Evolutionary conservation across 2,888 invertebrate species (phyloP).

Genomic region (Stramonita haemastoma): DNA sequence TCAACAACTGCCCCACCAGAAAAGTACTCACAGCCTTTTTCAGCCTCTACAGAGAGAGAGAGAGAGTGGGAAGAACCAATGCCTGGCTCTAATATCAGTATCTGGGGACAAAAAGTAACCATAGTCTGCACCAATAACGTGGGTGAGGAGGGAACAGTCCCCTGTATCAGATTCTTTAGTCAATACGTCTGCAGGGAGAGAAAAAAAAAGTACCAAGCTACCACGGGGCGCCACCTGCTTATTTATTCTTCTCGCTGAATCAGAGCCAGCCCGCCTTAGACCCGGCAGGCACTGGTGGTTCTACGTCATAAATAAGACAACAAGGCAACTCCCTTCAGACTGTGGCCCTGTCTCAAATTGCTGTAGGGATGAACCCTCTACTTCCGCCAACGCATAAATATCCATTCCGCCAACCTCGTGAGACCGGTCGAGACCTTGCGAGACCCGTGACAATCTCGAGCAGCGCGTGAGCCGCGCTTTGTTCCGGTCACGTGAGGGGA

Average conservation of each 20-base stretch:
- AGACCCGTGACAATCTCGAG: conserved; percentile 13
- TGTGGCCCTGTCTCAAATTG: conserved; percentile 23
- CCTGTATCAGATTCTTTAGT: too few relatives aligned
- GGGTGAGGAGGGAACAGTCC: too few relatives aligned
- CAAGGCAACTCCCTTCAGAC: neutral
- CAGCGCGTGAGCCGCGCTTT: conserved; percentile 2
- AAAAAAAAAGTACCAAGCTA: neutral
- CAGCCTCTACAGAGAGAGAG: too few relatives aligned
- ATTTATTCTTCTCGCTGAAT: neutral
- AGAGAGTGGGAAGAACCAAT: too few relatives aligned
- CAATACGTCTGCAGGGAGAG: neutral
- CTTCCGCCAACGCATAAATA: conserved; percentile 34
- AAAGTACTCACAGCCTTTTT: too few relatives aligned
- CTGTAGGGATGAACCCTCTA: neutral
- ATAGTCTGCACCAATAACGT: too few relatives aligned
- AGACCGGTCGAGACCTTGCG: conserved; percentile 26
- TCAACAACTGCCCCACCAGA: too few relatives aligned
- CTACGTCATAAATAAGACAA: conserved; percentile 22
- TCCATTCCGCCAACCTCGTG: conserved; percentile 32
- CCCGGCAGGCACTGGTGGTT: neutral
- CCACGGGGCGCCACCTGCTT: neutral
- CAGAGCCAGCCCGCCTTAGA: neutral
- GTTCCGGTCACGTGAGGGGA: conserved; percentile 9
- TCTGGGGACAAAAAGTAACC: too few relatives aligned
- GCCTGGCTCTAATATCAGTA: too few relatives aligned